phyloP scores from a whole-genome alignment of 2,888 invertebrate species.

The Stramonita haemastoma region DNA sequence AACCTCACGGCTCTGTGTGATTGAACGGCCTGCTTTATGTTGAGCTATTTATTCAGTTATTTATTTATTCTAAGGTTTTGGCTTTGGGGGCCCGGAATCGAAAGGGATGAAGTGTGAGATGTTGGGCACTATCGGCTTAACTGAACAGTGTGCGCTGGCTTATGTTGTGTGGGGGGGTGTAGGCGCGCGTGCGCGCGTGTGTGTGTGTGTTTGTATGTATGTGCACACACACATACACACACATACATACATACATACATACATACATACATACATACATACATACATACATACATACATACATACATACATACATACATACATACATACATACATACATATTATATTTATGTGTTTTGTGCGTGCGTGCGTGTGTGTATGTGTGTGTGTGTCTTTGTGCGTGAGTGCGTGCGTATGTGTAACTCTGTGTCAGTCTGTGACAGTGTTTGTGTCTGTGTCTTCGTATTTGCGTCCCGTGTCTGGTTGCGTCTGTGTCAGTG shows the following conservation, averaged over 20 bases:
- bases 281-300: neutral
- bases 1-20: no score
- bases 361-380: constrained; percentile 3
- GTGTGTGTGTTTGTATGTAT: no score
- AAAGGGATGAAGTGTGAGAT: no score
- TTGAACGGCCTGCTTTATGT: no score
- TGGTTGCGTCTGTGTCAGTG: neutral
- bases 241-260: neutral
- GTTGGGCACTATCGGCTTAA: no score
- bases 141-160: no score
- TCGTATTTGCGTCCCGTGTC: neutral
- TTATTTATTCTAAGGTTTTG: no score
- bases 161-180: no score
- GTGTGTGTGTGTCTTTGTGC: neutral
- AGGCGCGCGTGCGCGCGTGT: no score
- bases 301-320: neutral
- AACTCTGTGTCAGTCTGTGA: neutral
- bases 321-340: neutral
- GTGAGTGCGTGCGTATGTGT: neutral
- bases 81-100: no score
- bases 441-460: neutral
- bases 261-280: neutral
- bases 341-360: neutral
- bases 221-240: no score
- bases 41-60: no score